Conservation (phyloP, 1,140 invertebrate species). For the Conus betulinus region DNA sequence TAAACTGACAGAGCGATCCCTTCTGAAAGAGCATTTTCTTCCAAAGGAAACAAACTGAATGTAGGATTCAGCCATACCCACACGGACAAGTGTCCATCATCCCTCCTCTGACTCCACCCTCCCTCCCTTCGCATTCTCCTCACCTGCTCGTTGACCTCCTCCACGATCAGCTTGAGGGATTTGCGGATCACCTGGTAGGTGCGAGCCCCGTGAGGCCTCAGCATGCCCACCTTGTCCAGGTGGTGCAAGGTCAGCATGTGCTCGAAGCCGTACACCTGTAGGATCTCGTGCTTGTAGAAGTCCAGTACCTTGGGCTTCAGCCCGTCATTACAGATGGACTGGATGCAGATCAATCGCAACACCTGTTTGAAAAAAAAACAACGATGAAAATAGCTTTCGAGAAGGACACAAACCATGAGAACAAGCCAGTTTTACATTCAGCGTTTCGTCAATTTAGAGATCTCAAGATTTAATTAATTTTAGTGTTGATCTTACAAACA, state of each 20-base stretch:
- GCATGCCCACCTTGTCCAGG: slow-evolving; percentile 90
- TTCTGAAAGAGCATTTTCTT: no score
- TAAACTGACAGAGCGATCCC: no score
- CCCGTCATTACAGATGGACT: slow-evolving; percentile 82
- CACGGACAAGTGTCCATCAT: not conserved
- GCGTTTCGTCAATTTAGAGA: no score
- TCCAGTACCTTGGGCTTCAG: slow-evolving; percentile 93
- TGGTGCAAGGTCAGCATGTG: slow-evolving; percentile 89
- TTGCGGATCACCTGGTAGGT: slow-evolving; percentile 76
- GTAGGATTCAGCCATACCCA: not conserved
- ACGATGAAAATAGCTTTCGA: no score
- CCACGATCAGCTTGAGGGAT: slow-evolving; percentile 86
- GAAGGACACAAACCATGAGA: no score
- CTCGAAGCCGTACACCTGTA: slow-evolving; percentile 90
- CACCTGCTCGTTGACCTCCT: slow-evolving; percentile 88
- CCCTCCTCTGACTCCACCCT: no score
- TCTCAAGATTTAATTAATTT: no score
- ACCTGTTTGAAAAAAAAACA: slow-evolving; percentile 76
- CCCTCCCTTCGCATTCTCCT: not conserved
- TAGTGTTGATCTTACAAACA: no score
- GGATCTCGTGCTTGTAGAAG: slow-evolving; percentile 93
- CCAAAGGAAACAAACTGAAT: no score
- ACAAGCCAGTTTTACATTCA: no score
- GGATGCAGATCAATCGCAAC: slow-evolving; percentile 87
- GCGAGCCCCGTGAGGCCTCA: slow-evolving; percentile 81